Conservation (phyloP, 2,797 vertebrate species). For the Danio choprae region DNA sequence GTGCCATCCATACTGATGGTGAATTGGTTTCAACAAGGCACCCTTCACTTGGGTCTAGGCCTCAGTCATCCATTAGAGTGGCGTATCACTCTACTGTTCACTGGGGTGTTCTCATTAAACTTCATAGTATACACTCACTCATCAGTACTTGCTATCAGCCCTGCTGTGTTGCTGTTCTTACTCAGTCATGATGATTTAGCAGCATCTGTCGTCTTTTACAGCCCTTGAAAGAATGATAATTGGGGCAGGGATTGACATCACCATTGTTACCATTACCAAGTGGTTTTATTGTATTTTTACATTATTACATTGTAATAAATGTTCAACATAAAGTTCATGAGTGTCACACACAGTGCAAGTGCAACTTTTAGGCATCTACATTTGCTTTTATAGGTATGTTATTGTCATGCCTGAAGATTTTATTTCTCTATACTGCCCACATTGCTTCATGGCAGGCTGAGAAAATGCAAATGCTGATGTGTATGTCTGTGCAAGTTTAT, state of each 20-base stretch:
- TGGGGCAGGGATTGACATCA: background rate
- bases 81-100: constrained; percentile 35
- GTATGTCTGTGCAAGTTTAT: background rate
- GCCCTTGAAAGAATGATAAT: background rate
- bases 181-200: constrained; percentile 26
- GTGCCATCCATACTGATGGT: constrained; percentile 53
- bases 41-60: constrained; percentile 56
- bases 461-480: background rate
- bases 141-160: constrained; percentile 26
- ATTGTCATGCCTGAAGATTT: background rate
- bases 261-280: background rate
- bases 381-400: background rate
- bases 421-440: background rate
- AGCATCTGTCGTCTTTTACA: constrained; percentile 34
- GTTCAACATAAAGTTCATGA: background rate
- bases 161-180: constrained; percentile 30
- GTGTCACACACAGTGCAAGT: background rate
- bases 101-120: constrained; percentile 47
- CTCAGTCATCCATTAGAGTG: constrained; percentile 60
- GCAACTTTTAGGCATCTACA: background rate
- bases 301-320: background rate
- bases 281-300: background rate
- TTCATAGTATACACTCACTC: constrained; percentile 34
- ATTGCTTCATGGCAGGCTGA: background rate
- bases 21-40: constrained; percentile 64